Evolutionary conservation across 2,797 vertebrate genomes (phyloP), one percentile per base, ranked within the genome.

Genomic region (Gymnocypris eckloni): DNA sequence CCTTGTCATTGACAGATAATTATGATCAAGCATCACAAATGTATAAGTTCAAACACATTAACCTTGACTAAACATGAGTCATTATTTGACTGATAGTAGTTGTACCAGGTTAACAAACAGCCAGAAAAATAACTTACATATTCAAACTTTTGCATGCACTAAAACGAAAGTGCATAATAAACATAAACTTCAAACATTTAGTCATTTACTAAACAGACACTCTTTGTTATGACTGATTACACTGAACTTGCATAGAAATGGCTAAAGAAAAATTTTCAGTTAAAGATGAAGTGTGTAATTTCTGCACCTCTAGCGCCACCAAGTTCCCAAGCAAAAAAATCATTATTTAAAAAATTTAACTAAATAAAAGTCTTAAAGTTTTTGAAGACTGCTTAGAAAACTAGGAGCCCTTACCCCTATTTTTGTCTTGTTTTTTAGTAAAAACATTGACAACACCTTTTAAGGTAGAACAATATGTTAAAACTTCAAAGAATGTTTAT

Each of bases 231-330:
- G 56, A 39, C 20, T 67, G 28, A 84, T 75, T 75, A 75, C 37
- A 61, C 15, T 76, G 33, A 85, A 39, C 64, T 91, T 91, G 90
- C 91, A 91, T 91, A 91, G 90, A 89, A 85, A 90, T 88, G 80
- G 45, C 82, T 80, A 84, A 64, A 64, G 28, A 82, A 75, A 83
- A 81, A 33, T 61, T 83, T 25, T 50, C 25, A 71, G 37, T 56
- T 15, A 56, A 56, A 43, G 22, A 54, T 61, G 4, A 25, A 22
- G 13, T 66, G 61, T 28, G 37, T 20, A 0, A 43, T 79, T 15
- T 61, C 22, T 78, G 37, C 4, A 78, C 22, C 22, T 78, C 76
- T 78, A 78, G 37, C 37, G 37, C 54, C 54, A 61, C 22, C 33
- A 41, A 43, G 37, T 59, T 54, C 22, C 41, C 41, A 15, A 61